Percentiles rank a stretch among this genome's conserved stretches.
Evolutionary conservation across 1,140 invertebrate species (phyloP).

Genomic region (Caligus rogercresseyi): DNA sequence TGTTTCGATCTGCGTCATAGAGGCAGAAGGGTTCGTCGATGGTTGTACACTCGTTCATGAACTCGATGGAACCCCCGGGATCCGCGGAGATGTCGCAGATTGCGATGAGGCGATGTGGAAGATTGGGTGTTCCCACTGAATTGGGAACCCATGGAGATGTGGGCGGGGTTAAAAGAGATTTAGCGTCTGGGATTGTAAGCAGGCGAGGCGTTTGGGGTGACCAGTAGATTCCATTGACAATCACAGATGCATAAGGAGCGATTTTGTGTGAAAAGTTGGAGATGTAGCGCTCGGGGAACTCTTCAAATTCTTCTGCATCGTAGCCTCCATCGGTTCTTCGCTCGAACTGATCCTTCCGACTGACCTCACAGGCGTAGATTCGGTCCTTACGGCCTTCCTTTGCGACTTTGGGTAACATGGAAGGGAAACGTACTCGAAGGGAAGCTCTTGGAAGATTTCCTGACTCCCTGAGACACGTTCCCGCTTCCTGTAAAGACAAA

Average conservation of each 20-base stretch:
- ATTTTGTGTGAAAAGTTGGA: conserved; percentile 92
- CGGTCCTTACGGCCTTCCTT: conserved; percentile 67
- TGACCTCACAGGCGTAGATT: conserved; percentile 36
- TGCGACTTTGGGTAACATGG: conserved; percentile 82
- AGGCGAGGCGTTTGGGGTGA: conserved; percentile 72
- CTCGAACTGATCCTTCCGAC: conserved; percentile 76
- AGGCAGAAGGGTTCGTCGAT: conserved; percentile 46
- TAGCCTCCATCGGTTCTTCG: conserved; percentile 77
- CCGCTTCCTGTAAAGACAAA: conserved; percentile 92
- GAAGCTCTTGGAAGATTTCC: conserved; percentile 47
- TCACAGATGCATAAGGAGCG: conserved; percentile 88
- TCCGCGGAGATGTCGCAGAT: conserved; percentile 98
- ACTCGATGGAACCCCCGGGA: conserved; percentile 95
- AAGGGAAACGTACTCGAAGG: conserved; percentile 89
- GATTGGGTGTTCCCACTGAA: conserved; percentile 47
- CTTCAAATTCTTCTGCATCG: conserved; percentile 74
- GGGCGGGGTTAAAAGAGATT: conserved; percentile 66
- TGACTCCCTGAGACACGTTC: conserved; percentile 40
- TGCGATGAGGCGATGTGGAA: conserved; percentile 58
- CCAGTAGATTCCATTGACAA: conserved; percentile 98
- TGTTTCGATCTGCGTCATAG: conserved; percentile 89
- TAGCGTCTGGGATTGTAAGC: conserved; percentile 92
- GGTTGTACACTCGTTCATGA: conserved; percentile 99
- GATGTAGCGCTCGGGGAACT: conserved; percentile 78
- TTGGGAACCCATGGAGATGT: conserved; percentile 78